Conservation (phyloP, 2,113 vertebrate genomes). For the Dasyornis broadbenti region DNA sequence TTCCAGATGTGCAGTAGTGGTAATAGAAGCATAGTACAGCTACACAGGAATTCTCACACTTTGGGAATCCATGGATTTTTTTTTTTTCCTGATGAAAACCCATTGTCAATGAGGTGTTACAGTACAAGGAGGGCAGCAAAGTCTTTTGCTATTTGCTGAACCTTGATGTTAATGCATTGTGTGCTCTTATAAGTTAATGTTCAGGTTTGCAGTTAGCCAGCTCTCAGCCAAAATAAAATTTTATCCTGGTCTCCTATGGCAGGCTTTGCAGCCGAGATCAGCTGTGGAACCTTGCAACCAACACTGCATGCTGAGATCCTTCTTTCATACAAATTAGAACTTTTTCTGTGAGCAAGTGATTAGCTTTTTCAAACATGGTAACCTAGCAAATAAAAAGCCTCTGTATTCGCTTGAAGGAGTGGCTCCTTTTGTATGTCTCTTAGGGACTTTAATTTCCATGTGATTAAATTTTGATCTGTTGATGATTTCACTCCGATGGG, state of each 20-base stretch:
- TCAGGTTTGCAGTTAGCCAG: background rate
- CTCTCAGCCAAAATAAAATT: background rate
- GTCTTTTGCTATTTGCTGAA: background rate
- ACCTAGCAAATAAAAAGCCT: background rate
- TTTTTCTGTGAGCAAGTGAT: slow-evolving; percentile 34
- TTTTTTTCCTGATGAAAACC: background rate
- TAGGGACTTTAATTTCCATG: background rate
- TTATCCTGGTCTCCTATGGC: background rate
- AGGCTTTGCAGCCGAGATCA: background rate
- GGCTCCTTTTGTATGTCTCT: background rate
- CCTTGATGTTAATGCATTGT: background rate
- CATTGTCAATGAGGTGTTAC: background rate
- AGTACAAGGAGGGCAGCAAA: background rate
- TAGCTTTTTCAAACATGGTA: background rate
- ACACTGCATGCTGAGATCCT: background rate
- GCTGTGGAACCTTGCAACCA: background rate
- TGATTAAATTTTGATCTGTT: background rate
- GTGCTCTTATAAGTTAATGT: background rate
- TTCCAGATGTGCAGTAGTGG: background rate
- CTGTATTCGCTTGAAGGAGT: background rate
- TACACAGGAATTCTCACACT: background rate
- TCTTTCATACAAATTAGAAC: slow-evolving; percentile 39
- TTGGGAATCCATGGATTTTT: background rate
- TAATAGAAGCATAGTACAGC: background rate
- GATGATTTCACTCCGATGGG: background rate